Evolutionary conservation across 2,797 vertebrate species (phyloP), one percentile per base, ranked within the genome.

Genomic region (Zenarchopterus dispar): DNA sequence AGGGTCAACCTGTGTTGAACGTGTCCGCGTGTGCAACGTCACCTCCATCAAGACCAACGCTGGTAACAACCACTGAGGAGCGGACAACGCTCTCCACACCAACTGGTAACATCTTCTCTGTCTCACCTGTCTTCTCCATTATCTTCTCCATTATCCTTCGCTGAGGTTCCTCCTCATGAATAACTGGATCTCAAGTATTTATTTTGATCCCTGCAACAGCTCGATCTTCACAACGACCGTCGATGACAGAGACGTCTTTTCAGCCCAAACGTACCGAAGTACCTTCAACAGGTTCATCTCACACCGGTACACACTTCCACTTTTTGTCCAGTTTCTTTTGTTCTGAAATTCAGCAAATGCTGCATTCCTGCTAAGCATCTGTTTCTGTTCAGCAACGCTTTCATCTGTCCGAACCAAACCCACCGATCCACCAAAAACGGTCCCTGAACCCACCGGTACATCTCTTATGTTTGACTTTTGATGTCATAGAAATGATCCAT

Each of bases 1-100:
- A 22, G 31, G 92, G 87, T 24, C 48, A 0, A 2, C 85, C 60
- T 4, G 88, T 90, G 45, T 93, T 89, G 92, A 88, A 91, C 1
- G 43, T 87, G 18, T 80, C 89, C 0, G 68, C 39, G 56, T 94
- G 93, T 56, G n/a, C 23, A 41, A 46, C 11, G 0, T 2, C 70
- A 0, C 1, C 59, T 36, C 8, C 9, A 31, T 7, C 28, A 31
- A 31, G 28, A 5, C 2, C 62, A n/a, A n/a, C n/a, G n/a, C 6
- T 71, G 6, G 13, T 2, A 45, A 19, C 61, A 0, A 24, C 43
- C 23, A 11, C 19, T 8, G 9, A 4, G 21, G 0, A 17, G 10
- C 15, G 5, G 1, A 1, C 56, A 26, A 1, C 52, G 16, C 13
- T 1, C 22, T 13, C 15, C 2, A n/a, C 69, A 18, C 26, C 10